phyloP scores from a whole-genome alignment of 2,888 invertebrate species.

The Caenorhabditis wallacei region DNA sequence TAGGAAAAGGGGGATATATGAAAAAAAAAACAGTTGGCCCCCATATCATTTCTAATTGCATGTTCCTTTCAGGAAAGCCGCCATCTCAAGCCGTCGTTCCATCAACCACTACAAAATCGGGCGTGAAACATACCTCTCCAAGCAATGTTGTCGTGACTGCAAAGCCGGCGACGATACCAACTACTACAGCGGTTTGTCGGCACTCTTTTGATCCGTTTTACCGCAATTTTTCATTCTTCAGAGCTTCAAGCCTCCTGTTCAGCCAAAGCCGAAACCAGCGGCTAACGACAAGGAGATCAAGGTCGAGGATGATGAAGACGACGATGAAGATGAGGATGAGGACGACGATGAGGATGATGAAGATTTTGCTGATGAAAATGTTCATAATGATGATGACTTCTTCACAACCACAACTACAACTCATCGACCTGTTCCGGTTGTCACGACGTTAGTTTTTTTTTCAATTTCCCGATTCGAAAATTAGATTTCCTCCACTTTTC shows the following conservation, averaged over 20 bases:
- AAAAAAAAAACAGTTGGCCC: conserved; percentile 22
- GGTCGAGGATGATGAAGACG: conserved; percentile 63
- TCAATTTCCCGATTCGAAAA: neutral
- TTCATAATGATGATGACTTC: conserved; percentile 62
- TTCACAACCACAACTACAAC: conserved; percentile 55
- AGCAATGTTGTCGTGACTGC: conserved; percentile 45
- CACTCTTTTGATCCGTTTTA: conserved; percentile 30
- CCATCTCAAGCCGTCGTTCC: conserved; percentile 33
- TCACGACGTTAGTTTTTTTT: conserved; percentile 50
- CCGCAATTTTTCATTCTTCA: conserved; percentile 49
- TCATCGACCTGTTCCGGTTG: conserved; percentile 23
- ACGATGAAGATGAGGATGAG: conserved; percentile 65
- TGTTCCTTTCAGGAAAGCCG: conserved; percentile 51
- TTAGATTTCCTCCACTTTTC: conserved; percentile 9
- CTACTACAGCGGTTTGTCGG: conserved; percentile 49
- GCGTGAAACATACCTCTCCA: conserved; percentile 38
- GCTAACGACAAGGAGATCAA: conserved; percentile 58
- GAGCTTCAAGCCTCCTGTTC: conserved; percentile 59
- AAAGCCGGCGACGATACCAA: conserved; percentile 46
- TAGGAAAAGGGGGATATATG: neutral
- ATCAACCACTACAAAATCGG: conserved; percentile 39
- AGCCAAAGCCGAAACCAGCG: conserved; percentile 53
- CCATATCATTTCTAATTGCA: conserved; percentile 17
- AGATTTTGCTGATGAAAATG: conserved; percentile 66
- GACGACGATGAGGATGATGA: conserved; percentile 66